Base-by-base conservation (phyloP, 2,113 vertebrate genomes). In the Eira barbara region DNA sequence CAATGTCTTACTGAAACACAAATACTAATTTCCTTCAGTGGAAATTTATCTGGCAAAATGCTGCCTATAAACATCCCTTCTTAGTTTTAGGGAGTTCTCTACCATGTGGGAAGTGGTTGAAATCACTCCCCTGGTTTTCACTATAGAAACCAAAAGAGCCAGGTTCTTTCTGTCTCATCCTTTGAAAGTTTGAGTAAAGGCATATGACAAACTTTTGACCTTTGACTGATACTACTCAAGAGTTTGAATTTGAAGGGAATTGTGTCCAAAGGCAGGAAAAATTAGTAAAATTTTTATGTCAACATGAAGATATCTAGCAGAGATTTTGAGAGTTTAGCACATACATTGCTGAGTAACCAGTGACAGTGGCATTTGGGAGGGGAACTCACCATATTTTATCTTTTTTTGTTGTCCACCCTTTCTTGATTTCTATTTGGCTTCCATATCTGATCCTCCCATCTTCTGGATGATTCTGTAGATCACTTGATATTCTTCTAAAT, bases 391-490 rank as follows among this genome's bases (percentile, higher is more conserved):
- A 31, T 21, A 42, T 45, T 47, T 31, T 39, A 2, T 36, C 18
- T 67, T 78, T 67, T 81, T 27, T 42, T 78, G 1, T 52, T 63
- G 23, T 63, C 59, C 7, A 27, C 2, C 73, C 45, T 55, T 87
- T 87, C 87, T 91, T 36, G 5, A 47, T 91, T 71, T 6, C 13
- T 76, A 18, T 76, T 73, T 85, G 85, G 31, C 42, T 82, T 69
- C 67, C 18, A 2, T 82, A 74, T 61, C 20, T 20, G 15, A 34
- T 71, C n/a, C 42, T 83, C 49, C 3, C 39, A 12, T 49, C 34
- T 80, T 97, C 81, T 87, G 49, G 82, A 83, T 78, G n/a, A 88
- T 83, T 94, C 59, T 78, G 10, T 83, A 67, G 67, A n/a, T 94
- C 69, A 42, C 39, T 57, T 87, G 67, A 76, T 61, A 69, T 25